Evolutionary conservation across 2,797 vertebrate genomes (phyloP).

Genomic region (Mormyrus proboscirostris): DNA sequence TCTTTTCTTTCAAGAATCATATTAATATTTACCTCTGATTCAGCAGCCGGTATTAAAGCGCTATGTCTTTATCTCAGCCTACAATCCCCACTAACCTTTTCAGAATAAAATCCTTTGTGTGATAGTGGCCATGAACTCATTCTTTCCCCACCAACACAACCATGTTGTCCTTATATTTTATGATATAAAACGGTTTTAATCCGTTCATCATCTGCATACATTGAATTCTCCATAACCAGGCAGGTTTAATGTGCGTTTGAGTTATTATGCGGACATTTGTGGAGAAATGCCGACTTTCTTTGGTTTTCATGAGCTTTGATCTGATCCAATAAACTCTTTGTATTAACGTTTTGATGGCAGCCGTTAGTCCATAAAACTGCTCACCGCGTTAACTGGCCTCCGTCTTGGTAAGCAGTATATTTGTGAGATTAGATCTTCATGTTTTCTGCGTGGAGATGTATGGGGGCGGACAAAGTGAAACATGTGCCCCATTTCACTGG

Average conservation of each 20-base stretch:
- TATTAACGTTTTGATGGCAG: neutral
- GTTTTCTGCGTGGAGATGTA: neutral
- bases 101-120: neutral
- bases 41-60: neutral
- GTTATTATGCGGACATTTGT: neutral
- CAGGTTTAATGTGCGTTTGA: neutral
- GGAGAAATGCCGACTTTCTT: neutral
- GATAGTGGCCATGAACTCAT: neutral
- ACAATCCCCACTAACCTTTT: neutral
- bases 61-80: neutral
- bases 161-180: neutral
- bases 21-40: neutral
- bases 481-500: neutral
- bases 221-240: neutral
- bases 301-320: neutral
- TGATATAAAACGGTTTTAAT: neutral
- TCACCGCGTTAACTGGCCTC: neutral
- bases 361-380: neutral
- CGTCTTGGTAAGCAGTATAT: neutral
- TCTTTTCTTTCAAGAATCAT: neutral
- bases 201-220: neutral
- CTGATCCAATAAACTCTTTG: neutral
- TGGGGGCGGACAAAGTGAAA: neutral
- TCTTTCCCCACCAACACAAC: neutral
- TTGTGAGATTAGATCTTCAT: neutral